phyloP scores from a whole-genome alignment of 2,797 vertebrate species.

The Premnoplex brunnescens region DNA sequence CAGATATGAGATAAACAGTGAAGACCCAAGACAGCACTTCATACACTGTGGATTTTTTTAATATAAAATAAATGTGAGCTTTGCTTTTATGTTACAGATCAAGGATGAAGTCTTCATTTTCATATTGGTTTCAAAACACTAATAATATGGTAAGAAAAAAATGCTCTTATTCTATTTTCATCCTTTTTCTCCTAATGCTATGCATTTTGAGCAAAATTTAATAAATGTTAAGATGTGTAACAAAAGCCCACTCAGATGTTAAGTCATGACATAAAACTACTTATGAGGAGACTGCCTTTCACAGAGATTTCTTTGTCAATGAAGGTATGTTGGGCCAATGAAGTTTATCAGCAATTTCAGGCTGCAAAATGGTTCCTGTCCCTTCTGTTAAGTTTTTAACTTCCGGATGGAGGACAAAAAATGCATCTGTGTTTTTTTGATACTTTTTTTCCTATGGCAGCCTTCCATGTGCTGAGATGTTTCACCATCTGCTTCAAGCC shows the following conservation, averaged over 20 bases:
- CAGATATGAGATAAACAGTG: background rate
- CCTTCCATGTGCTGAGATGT: background rate
- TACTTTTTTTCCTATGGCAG: background rate
- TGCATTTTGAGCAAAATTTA: background rate
- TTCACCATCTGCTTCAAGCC: background rate
- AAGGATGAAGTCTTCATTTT: background rate
- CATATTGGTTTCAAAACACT: background rate
- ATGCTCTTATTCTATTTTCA: fast-evolving
- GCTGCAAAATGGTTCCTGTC: background rate
- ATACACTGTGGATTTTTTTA: background rate
- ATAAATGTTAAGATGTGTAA: background rate
- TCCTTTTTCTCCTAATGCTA: background rate
- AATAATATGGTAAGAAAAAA: background rate
- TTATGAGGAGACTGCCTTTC: background rate
- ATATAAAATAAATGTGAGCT: background rate
- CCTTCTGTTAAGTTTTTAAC: background rate
- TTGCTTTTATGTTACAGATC: background rate
- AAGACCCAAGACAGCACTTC: background rate
- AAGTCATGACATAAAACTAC: background rate
- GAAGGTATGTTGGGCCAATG: background rate
- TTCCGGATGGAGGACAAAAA: background rate
- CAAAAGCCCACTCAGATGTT: background rate
- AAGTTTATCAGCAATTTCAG: background rate
- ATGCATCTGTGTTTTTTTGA: fast-evolving
- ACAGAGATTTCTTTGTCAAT: background rate